Percentiles rank a stretch among this genome's conserved stretches.
These are phyloP conservation scores for Heliothis subflexa DNA, from an alignment of 1,140 invertebrate species.

Conservation along the genomic window DNA sequence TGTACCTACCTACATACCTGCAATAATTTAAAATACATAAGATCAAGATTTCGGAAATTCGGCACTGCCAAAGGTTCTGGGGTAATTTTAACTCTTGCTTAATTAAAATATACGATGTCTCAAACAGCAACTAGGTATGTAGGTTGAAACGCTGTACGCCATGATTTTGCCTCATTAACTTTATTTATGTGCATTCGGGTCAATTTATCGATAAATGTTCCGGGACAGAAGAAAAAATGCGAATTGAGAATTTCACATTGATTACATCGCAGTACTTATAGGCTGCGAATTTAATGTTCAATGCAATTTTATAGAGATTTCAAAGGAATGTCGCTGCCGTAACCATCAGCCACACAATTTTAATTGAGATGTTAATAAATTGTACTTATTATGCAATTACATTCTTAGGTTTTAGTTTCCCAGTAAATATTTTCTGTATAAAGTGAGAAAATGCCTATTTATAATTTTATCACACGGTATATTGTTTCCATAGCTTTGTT, in stretches of 20 bases:
- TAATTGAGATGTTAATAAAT: too few species aligned
- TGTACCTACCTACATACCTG: background rate
- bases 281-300: constrained; percentile 64
- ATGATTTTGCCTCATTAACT: constrained; percentile 73
- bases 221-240: constrained; percentile 64
- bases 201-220: constrained; percentile 72
- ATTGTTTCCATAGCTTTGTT: too few species aligned
- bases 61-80: constrained; percentile 31
- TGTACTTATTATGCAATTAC: too few species aligned
- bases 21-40: constrained; percentile 17
- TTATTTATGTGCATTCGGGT: constrained; percentile 71
- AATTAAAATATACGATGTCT: constrained; percentile 55
- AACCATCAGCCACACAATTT: too few species aligned
- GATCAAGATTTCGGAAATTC: constrained; percentile 37
- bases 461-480: too few species aligned
- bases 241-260: constrained; percentile 68
- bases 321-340: constrained; percentile 7
- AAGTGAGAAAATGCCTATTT: too few species aligned
- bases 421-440: too few species aligned
- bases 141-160: constrained; percentile 57
- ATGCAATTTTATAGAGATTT: constrained; percentile 20
- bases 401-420: too few species aligned
- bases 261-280: constrained; percentile 61
- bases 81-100: constrained; percentile 49
- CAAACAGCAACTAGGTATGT: constrained; percentile 59